Evolutionary conservation across 2,797 vertebrate genomes (phyloP).

Genomic region (Melanotaenia pygmaea): DNA sequence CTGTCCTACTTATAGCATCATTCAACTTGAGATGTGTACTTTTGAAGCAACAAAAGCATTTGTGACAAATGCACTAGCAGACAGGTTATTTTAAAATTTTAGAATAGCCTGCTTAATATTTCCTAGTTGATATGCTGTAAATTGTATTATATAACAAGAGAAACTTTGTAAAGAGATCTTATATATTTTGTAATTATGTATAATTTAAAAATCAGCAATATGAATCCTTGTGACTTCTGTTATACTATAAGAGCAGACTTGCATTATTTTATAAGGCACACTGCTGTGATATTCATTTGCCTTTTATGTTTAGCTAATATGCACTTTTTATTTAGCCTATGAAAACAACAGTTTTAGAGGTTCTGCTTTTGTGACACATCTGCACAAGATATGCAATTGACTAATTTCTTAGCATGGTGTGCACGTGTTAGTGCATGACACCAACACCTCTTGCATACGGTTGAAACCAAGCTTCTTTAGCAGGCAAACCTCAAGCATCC

Average conservation of each 20-base stretch:
- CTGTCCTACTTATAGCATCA: slow-evolving; percentile 80
- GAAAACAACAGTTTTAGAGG: slow-evolving; percentile 79
- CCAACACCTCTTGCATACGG: slow-evolving; percentile 55
- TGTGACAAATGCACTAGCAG: slow-evolving; percentile 90
- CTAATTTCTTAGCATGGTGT: slow-evolving; percentile 61
- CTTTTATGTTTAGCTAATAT: slow-evolving; percentile 77
- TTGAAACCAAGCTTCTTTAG: slow-evolving; percentile 58
- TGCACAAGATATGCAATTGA: slow-evolving; percentile 84
- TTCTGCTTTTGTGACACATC: slow-evolving; percentile 82
- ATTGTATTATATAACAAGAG: slow-evolving; percentile 93
- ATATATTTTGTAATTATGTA: slow-evolving; percentile 99
- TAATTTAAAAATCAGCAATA: slow-evolving; percentile 97
- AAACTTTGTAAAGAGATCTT: slow-evolving; percentile 99
- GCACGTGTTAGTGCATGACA: slow-evolving; percentile 54
- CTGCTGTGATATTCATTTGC: slow-evolving; percentile 81
- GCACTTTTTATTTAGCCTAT: slow-evolving; percentile 76
- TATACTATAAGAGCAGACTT: slow-evolving; percentile 80
- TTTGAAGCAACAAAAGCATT: slow-evolving; percentile 86
- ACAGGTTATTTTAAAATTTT: slow-evolving; percentile 91
- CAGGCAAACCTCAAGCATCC: slow-evolving; percentile 49
- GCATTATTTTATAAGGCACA: slow-evolving; percentile 88
- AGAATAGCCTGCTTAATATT: slow-evolving; percentile 92
- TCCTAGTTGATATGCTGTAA: slow-evolving; percentile 93
- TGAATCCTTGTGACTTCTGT: slow-evolving; percentile 89
- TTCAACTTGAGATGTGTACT: slow-evolving; percentile 86